Percentiles rank a stretch among this genome's conserved stretches.
Conservation (phyloP, 1,140 invertebrate species). For the Drosophila carrolli region DNA sequence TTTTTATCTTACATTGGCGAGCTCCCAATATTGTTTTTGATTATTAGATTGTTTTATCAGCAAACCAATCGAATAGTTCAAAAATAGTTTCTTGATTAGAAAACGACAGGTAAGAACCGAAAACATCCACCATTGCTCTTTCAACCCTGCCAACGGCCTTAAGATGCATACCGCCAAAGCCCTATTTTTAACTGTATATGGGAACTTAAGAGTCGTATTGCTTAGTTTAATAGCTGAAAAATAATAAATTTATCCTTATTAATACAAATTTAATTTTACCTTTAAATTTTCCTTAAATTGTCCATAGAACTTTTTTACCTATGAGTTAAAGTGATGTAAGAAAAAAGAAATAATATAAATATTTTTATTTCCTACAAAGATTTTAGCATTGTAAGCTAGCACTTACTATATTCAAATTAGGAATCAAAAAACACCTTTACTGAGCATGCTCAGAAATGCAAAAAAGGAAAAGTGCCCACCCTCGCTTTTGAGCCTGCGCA, state of each 20-base stretch:
- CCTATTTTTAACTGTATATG: not conserved
- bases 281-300: too few relatives aligned
- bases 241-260: too few relatives aligned
- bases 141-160: not conserved
- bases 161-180: not conserved
- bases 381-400: not conserved
- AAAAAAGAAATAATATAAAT: not conserved
- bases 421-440: slow-evolving; percentile 24
- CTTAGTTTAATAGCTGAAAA: not conserved
- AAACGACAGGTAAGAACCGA: not conserved
- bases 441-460: slow-evolving; percentile 48
- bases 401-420: slow-evolving; percentile 16
- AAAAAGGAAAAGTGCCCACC: slow-evolving; percentile 26
- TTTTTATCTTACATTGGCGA: too few relatives aligned
- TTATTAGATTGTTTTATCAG: too few relatives aligned
- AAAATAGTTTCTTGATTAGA: too few relatives aligned
- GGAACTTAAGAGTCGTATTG: not conserved
- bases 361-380: not conserved
- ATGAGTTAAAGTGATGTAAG: too few relatives aligned
- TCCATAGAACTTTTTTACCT: too few relatives aligned
- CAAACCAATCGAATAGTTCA: too few relatives aligned
- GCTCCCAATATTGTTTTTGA: too few relatives aligned
- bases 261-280: too few relatives aligned
- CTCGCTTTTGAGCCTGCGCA: slow-evolving; percentile 37
- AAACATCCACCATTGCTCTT: not conserved